phyloP scores from a whole-genome alignment of 1,140 invertebrate genomes.

The Euwallacea fornicatus region DNA sequence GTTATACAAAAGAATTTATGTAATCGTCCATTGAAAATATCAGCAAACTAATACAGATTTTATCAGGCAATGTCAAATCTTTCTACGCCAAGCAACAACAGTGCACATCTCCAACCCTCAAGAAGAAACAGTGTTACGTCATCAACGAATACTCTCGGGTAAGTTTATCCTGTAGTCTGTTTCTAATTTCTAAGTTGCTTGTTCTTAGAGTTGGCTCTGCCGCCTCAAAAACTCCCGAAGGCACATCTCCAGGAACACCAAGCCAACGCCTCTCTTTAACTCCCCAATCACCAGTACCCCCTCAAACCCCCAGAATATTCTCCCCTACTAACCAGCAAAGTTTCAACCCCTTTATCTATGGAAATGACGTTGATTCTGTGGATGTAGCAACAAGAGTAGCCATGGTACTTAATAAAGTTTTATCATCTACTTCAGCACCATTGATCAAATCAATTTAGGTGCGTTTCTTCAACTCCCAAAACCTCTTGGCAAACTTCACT shows the following conservation, averaged over 20 bases:
- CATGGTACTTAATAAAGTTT: slow-evolving; percentile 69
- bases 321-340: slow-evolving; percentile 44
- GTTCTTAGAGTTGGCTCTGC: not conserved
- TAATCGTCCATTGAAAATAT: too few relatives aligned
- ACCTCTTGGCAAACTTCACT: slow-evolving; percentile 94
- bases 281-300: slow-evolving; percentile 41
- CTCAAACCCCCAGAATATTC: slow-evolving; percentile 37
- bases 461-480: slow-evolving; percentile 97
- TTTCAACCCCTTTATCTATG: slow-evolving; percentile 89
- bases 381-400: slow-evolving; percentile 98
- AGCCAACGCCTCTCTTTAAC: slow-evolving; percentile 52
- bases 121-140: slow-evolving; percentile 66
- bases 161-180: slow-evolving; percentile 15
- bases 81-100: slow-evolving; percentile 59
- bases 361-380: slow-evolving; percentile 96
- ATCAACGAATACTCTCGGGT: slow-evolving; percentile 55
- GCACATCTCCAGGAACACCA: slow-evolving; percentile 44
- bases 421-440: slow-evolving; percentile 20
- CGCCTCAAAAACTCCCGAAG: slow-evolving; percentile 30
- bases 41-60: too few relatives aligned
- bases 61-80: slow-evolving; percentile 71
- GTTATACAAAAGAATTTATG: not conserved
- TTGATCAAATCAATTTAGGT: slow-evolving; percentile 60
- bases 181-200: not conserved
- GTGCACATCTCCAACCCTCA: slow-evolving; percentile 61